Base-by-base conservation (phyloP, 2,888 invertebrate genomes). In the Epistrophe grossulariae region DNA sequence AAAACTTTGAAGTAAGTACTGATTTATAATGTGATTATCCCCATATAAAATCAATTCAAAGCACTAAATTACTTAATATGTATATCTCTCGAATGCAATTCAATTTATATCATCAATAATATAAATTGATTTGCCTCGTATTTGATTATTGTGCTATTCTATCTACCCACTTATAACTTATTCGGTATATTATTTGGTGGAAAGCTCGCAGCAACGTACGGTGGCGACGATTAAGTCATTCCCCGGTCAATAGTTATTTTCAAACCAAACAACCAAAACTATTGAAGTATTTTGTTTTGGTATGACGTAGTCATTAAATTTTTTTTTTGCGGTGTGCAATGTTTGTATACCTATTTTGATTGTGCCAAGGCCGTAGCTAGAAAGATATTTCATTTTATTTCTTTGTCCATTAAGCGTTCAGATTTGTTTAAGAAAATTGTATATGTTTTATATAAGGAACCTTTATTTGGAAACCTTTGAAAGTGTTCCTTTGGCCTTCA, bases 1-100 rank as follows among this genome's bases (percentile, higher is more conserved):
- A 95, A 94, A 71, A 96, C 96, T 0, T 92, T 97, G 8, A 93
- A 94, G 93, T 93, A 90, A 90, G 90, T 89, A 74, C 10, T 4
- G 0, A 48, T 19, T 11, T 50, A 50, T 50, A 9, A 19, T 19
- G 48, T 8, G 7, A n/a, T 48, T 48, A 48, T 50, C 5, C 4
- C 10, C 4, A 50, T 19, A 50, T 2, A 8, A 81, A 84, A 74
- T 52, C 74, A n/a, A 62, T 59, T 6, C 8, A 4, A 43, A 31
- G 57, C 52, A 31, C 19, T n/a, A n/a, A 62, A 66, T 79, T 79
- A 72, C 71, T 72, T 84, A 71, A 5, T 31, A 84, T 77, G 45
- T 71, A 80, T 50, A 80, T 50, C 50, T 77, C 48, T 84, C 80
- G 84, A 85, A 85, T 81, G 77, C 40, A 15, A 1, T 38, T 17